These are phyloP conservation scores for Mimas tiliae DNA, from an alignment of 2,888 invertebrate genomes.

Conservation along the genomic window DNA sequence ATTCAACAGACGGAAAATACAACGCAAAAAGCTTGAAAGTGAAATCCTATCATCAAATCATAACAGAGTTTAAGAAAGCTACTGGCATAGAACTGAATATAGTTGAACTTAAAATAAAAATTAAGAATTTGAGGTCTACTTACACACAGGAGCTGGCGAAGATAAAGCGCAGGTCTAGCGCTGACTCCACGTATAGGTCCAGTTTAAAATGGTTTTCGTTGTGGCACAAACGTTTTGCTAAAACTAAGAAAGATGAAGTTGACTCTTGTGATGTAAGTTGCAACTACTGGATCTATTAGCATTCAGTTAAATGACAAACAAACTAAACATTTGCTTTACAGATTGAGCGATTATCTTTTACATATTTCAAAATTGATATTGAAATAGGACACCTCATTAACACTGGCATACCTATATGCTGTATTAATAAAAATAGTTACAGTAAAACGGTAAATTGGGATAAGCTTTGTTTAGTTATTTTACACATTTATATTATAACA, in stretches of 20 bases:
- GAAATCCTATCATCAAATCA: constrained; percentile 60
- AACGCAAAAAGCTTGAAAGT: constrained; percentile 59
- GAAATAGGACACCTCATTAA: too few relatives aligned
- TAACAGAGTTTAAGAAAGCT: constrained; percentile 52
- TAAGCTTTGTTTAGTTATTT: too few relatives aligned
- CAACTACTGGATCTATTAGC: too few relatives aligned
- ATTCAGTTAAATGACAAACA: too few relatives aligned
- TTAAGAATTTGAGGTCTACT: constrained; percentile 65
- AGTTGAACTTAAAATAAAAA: constrained; percentile 59
- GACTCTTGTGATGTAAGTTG: constrained; percentile 32
- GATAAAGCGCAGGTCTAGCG: constrained; percentile 57
- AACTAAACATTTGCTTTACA: too few relatives aligned
- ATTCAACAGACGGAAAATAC: constrained; percentile 63
- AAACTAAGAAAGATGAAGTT: background rate
- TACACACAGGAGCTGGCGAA: constrained; percentile 65
- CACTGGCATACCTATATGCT: too few relatives aligned
- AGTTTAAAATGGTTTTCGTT: constrained; percentile 65
- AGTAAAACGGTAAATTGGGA: too few relatives aligned
- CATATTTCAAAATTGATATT: too few relatives aligned
- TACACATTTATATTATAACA: too few relatives aligned
- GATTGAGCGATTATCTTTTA: too few relatives aligned
- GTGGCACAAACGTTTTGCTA: constrained; percentile 53
- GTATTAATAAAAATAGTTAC: too few relatives aligned
- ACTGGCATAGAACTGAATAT: constrained; percentile 61
- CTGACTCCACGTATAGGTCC: constrained; percentile 54